Evolutionary conservation across 1,140 invertebrate genomes (phyloP), one percentile per base, ranked within the genome.

Genomic region (Coptotermes formosanus): DNA sequence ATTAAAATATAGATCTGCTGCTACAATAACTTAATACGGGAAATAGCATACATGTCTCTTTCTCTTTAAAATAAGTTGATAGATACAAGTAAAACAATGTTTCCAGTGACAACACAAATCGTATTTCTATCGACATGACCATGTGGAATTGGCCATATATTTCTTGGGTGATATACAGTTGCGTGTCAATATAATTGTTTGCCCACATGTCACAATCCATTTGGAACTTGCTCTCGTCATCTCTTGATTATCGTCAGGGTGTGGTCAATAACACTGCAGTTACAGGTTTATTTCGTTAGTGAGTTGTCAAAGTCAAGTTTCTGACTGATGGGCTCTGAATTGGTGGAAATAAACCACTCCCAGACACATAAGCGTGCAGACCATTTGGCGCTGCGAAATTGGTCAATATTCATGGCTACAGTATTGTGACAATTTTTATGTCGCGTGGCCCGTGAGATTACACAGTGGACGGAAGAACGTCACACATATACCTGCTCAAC

Each of bases 141-240:
- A 12, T 30, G 25, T n/a, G 64, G 64, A 75, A 75, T 75, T 8
- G 19, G 52, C 14, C 52, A 16, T 55, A 19, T 55, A 4, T 19
- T 21, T 55, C 14, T 19, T 16, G 19, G 14, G 19, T 21, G 64
- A 75, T 30, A 75, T 25, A 75, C 11, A 12, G n/a, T 30, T 6
- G 64, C 64, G 9, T 30, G 14, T 75, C 3, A 8, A 30, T 30
- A 30, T 75, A 30, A 75, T 75, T 75, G 64, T 75, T 75, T 75
- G n/a, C 64, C n/a, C 64, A 75, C 64, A 75, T 64, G 59, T 75
- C 64, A 30, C 64, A 75, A 75, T 75, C 64, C n/a, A 75, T 75
- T 75, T 75, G 25, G 64, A 55, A 55, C 14, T 55, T 16, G 52
- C 14, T 19, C 52, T 8, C 48, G 48, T 48, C 19, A 55, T 55